Conservation (phyloP, 2,113 vertebrate genomes). For the Antechinus flavipes region DNA sequence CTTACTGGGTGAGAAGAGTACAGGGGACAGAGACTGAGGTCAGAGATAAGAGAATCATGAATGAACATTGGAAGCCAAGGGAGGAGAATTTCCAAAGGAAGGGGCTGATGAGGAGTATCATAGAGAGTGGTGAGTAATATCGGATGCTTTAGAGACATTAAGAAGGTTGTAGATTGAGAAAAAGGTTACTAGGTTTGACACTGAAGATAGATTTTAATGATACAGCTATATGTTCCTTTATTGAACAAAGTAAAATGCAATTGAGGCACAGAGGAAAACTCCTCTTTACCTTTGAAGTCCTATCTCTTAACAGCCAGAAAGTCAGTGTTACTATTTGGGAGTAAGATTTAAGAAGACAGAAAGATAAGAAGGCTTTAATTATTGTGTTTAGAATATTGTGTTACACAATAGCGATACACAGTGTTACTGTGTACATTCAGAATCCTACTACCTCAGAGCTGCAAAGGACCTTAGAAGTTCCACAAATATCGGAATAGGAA, state of each 20-base stretch:
- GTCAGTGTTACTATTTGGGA: too few species aligned
- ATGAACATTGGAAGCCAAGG: not conserved
- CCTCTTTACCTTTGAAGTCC: too few species aligned
- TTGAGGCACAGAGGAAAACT: not conserved
- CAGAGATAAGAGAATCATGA: not conserved
- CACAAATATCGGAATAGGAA: not conserved
- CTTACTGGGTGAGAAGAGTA: not conserved
- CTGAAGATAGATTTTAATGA: not conserved
- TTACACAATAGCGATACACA: not conserved
- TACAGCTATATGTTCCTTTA: not conserved
- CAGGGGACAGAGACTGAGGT: not conserved
- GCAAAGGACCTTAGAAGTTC: not conserved
- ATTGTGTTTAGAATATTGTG: too few species aligned
- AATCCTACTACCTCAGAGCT: not conserved
- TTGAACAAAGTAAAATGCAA: not conserved
- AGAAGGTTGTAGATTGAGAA: not conserved
- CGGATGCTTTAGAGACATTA: not conserved
- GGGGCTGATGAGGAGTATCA: too few species aligned
- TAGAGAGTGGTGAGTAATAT: not conserved
- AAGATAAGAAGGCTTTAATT: too few species aligned
- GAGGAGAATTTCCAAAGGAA: not conserved
- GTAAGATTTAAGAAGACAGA: too few species aligned
- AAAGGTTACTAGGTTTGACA: not conserved
- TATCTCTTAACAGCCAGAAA: too few species aligned
- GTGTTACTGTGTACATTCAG: not conserved